Base-by-base conservation (phyloP, 2,113 vertebrate genomes). In the Cyprinodon tularosa region DNA sequence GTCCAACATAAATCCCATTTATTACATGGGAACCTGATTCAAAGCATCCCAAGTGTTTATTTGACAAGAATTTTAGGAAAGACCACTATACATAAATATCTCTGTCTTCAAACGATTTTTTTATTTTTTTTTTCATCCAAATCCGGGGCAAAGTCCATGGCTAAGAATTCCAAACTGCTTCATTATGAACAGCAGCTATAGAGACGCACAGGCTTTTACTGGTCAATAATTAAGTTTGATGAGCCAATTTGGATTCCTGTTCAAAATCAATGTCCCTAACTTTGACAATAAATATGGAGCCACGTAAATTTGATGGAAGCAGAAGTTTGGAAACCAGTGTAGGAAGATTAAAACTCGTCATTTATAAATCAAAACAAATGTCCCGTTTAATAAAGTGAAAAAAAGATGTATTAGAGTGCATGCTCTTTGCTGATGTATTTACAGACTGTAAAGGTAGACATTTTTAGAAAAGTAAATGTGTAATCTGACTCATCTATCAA, bases 41-140 rank as follows among this genome's bases (percentile, higher is more conserved):
- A 15, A 76, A 60, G 48, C 66, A 39, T 38, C 47, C 22, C 8
- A 44, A 63, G 60, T 61, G 61, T 75, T 73, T 40, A 44, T 14
- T 44, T 69, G 45, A n/a, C 17, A 75, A 74, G 79, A 74, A 76
- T 74, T 45, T 45, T 17, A 17, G 2, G 6, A 4, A 3, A 6
- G 71, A 66, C 67, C 48, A 76, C 62, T 57, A 29, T 44, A 63
- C 61, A 22, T 68, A 8, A 36, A 42, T 78, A 80, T 85, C 78
- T 75, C 67, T 57, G 40, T 68, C 76, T 71, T 67, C 65, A 29
- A 29, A 74, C 77, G 69, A 59, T 53, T 79, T 74, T 78, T 47
- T 47, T 62, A 1, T 29, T 29, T 29, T 29, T 29, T 29, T 29
- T 47, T 50, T 36, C 72, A 69, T 7, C 29, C 62, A 53, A n/a